These are phyloP conservation scores for Holcopasites calliopsidis DNA, from an alignment of 1,140 invertebrate species.

Conservation along the genomic window DNA sequence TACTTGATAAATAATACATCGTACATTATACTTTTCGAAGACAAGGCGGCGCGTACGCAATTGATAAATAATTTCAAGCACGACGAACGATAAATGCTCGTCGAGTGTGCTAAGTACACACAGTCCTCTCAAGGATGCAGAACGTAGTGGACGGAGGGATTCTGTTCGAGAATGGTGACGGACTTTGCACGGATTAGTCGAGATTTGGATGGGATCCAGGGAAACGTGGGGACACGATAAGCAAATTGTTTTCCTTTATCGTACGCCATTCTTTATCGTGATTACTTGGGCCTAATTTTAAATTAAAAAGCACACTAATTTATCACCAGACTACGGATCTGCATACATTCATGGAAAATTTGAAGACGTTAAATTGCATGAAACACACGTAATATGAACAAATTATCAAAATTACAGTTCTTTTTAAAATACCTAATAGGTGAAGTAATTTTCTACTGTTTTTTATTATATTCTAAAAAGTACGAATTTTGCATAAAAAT, in stretches of 20 bases:
- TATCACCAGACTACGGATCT: no score
- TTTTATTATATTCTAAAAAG: no score
- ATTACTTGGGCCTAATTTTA: not conserved
- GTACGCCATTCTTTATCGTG: not conserved
- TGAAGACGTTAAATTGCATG: no score
- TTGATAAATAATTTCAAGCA: conserved; percentile 59
- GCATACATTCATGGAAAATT: no score
- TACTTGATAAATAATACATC: conserved; percentile 60
- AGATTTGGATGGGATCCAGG: conserved; percentile 20
- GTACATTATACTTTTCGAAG: conserved; percentile 51
- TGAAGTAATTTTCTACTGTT: no score
- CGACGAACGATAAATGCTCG: conserved; percentile 43
- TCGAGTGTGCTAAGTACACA: conserved; percentile 12
- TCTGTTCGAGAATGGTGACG: conserved; percentile 15
- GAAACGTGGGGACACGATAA: not conserved
- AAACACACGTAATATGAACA: no score
- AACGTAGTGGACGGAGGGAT: conserved; percentile 12
- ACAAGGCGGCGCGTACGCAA: conserved; percentile 39
- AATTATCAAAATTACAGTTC: no score
- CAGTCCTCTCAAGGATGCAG: conserved; percentile 50
- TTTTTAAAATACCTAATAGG: no score
- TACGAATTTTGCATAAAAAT: no score
- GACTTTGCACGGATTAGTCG: conserved; percentile 33
- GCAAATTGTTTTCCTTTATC: not conserved
- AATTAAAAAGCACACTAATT: no score